Conservation (phyloP, 2,113 vertebrate species). For the Otolemur garnettii region DNA sequence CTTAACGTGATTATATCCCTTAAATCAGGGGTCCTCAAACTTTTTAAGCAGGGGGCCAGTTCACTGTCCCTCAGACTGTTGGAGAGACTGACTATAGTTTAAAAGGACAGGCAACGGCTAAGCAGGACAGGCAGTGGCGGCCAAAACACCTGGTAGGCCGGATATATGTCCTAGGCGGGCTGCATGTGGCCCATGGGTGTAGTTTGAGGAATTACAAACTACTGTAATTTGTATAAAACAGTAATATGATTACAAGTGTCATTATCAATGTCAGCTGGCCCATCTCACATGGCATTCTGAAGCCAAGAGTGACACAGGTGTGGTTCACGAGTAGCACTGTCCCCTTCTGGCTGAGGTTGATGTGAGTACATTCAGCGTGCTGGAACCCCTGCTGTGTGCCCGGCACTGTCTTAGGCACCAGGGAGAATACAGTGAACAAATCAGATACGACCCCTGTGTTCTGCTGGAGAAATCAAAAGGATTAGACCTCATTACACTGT, state of each 20-base stretch:
- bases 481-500: not conserved
- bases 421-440: not conserved
- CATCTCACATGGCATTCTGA: not conserved
- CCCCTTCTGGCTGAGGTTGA: not conserved
- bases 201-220: no score
- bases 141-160: no score
- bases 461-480: not conserved
- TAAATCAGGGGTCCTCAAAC: not conserved
- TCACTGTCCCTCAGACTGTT: no score
- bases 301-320: not conserved
- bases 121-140: no score
- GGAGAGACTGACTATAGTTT: no score
- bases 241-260: not conserved
- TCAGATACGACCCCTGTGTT: not conserved
- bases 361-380: not conserved
- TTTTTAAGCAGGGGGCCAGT: no score
- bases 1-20: not conserved
- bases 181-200: no score
- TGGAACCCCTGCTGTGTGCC: not conserved
- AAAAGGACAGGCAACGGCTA: no score
- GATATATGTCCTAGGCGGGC: no score
- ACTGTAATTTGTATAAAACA: not conserved
- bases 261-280: not conserved
- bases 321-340: not conserved
- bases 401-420: not conserved